phyloP scores from a whole-genome alignment of 2,888 invertebrate genomes.

The Phengaris arion region DNA sequence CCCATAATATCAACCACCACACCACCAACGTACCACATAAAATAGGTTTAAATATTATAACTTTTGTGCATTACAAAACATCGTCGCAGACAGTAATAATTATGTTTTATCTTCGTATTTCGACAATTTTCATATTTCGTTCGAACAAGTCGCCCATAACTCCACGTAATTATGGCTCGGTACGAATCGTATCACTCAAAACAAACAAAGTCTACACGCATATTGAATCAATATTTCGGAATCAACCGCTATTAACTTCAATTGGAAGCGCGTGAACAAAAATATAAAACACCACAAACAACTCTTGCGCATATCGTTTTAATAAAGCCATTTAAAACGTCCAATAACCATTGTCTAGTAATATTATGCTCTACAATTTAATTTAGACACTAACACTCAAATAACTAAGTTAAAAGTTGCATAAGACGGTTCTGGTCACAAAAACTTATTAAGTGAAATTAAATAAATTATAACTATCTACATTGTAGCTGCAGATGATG shows the following conservation, averaged over 20 bases:
- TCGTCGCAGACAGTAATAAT: neutral
- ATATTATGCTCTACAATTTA: neutral
- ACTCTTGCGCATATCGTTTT: neutral
- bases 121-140: neutral
- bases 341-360: neutral
- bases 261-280: constrained; percentile 51
- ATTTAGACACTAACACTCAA: neutral
- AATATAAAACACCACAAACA: constrained; percentile 45
- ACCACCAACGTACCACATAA: too few species aligned
- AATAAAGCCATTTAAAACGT: constrained; percentile 8
- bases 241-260: constrained; percentile 53
- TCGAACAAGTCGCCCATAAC: neutral
- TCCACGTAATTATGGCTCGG: too few species aligned
- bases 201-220: neutral
- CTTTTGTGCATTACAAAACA: neutral
- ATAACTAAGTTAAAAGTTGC: too few species aligned
- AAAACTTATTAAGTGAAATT: too few species aligned
- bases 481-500: too few species aligned
- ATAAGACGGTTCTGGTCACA: too few species aligned
- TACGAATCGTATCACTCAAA: constrained; percentile 8
- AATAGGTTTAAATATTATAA: too few species aligned
- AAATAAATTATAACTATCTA: too few species aligned
- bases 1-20: too few species aligned
- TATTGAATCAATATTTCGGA: constrained; percentile 27
- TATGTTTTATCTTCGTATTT: neutral